Conservation (phyloP, 2,797 vertebrate species). For the Sardinella longiceps region DNA sequence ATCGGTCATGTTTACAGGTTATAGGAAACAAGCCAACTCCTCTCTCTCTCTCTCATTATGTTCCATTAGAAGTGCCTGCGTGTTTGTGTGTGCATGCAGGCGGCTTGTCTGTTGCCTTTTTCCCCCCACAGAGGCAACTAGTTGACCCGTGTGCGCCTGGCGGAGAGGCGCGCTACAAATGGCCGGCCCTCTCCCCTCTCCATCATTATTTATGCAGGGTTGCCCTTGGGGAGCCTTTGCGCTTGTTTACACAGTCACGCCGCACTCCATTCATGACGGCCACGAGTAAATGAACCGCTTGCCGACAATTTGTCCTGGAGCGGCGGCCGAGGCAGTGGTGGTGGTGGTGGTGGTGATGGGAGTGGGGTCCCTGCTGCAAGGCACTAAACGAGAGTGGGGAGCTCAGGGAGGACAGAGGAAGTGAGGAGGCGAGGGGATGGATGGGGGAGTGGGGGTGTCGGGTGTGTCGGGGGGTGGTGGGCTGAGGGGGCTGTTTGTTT, state of each 20-base stretch:
- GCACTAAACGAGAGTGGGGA: slow-evolving; percentile 16
- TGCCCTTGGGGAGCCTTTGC: slow-evolving; percentile 74
- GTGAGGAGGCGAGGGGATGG: not conserved
- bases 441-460: not conserved
- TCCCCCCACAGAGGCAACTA: slow-evolving; percentile 68
- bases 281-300: slow-evolving; percentile 75
- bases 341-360: slow-evolving; percentile 26
- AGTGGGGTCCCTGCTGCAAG: slow-evolving; percentile 47
- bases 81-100: slow-evolving; percentile 50
- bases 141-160: slow-evolving; percentile 69
- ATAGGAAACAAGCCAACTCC: not conserved
- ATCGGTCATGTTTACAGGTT: not conserved
- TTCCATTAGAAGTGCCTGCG: not conserved
- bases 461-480: not conserved
- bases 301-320: slow-evolving; percentile 75
- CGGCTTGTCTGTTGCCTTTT: slow-evolving; percentile 69
- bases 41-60: not conserved
- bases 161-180: slow-evolving; percentile 67
- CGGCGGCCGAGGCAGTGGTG: slow-evolving; percentile 55
- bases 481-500: slow-evolving; percentile 34
- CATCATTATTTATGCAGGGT: slow-evolving; percentile 74
- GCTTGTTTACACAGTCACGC: slow-evolving; percentile 73
- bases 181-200: slow-evolving; percentile 63
- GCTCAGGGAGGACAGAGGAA: not conserved
- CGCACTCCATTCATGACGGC: slow-evolving; percentile 70